These are phyloP conservation scores for Cosmia pyralina DNA, from an alignment of 2,888 invertebrate species.

Conservation along the genomic window DNA sequence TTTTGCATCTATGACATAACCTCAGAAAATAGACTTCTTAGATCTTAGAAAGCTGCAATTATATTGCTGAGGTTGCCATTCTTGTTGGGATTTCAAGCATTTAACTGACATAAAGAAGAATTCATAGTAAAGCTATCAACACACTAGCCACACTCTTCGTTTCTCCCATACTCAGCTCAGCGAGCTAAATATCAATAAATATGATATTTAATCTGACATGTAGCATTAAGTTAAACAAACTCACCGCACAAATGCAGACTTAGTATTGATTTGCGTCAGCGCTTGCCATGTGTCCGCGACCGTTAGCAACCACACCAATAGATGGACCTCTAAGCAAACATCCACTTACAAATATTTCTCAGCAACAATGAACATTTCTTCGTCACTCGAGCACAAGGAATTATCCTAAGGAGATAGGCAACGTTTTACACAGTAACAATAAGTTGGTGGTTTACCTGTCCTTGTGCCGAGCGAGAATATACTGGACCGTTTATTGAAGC, in stretches of 20 bases:
- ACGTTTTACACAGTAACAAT: neutral
- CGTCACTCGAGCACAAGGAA: neutral
- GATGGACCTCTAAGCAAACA: neutral
- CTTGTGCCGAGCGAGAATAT: neutral
- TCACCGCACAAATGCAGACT: neutral
- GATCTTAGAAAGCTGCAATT: neutral
- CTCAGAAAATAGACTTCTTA: neutral
- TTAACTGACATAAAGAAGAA: neutral
- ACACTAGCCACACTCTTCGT: neutral
- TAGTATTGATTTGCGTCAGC: conserved; percentile 23
- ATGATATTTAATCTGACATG: conserved; percentile 28
- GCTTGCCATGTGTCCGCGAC: neutral
- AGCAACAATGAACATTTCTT: conserved; percentile 3
- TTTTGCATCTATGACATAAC: neutral
- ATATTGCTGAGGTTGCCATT: neutral
- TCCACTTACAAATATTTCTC: neutral
- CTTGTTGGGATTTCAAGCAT: neutral
- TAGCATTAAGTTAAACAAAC: conserved; percentile 18
- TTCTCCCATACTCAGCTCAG: neutral
- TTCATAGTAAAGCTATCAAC: neutral
- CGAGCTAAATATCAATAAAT: conserved; percentile 10
- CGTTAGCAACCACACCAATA: neutral
- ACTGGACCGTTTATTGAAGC: neutral
- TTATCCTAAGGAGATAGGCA: neutral
- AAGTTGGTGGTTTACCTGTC: neutral